Evolutionary conservation across 2,888 invertebrate species (phyloP), one percentile per base, ranked within the genome.

Genomic region (Toxonevra muliebris): DNA sequence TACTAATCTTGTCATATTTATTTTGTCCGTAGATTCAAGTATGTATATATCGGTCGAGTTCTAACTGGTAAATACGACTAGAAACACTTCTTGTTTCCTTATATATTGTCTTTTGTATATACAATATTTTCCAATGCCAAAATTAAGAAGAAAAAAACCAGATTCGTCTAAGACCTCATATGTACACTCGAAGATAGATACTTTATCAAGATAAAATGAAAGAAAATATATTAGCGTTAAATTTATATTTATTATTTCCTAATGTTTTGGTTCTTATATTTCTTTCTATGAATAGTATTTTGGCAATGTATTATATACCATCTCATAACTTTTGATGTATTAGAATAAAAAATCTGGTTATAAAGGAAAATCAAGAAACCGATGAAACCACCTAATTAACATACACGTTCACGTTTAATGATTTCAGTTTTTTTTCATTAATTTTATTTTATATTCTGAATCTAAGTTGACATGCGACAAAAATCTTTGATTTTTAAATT

Each of bases 71-170:
- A 83, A 83, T 83, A 80, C 79, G 75, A 76, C 74, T 69, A 73
- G 75, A 77, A 74, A 71, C 70, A 75, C 75, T 76, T 76, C 80
- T 79, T 77, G 81, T 81, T 83, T 82, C 82, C 80, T 83, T 83
- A 79, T 83, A 83, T 82, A 79, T 80, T 75, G 71, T 77, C 75
- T 75, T 76, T 64, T 74, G 74, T 69, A 71, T 76, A 72, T 66
- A 58, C 66, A 71, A 65, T 70, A 52, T 71, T 65, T 67, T 69
- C 73, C 64, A 72, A 73, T 65, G 71, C 66, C 67, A 74, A 71
- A 73, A 71, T 68, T 50, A 60, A 59, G 60, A 61, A 30, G 55
- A 68, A n/a, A 70, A 72, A 74, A 72, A 74, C 72, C 30, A 69
- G 72, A 72, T 72, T 71, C 71, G 42, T 66, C 66, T 62, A 62